Base-by-base conservation (phyloP, 2,888 invertebrate genomes). In the Merodon equestris region DNA sequence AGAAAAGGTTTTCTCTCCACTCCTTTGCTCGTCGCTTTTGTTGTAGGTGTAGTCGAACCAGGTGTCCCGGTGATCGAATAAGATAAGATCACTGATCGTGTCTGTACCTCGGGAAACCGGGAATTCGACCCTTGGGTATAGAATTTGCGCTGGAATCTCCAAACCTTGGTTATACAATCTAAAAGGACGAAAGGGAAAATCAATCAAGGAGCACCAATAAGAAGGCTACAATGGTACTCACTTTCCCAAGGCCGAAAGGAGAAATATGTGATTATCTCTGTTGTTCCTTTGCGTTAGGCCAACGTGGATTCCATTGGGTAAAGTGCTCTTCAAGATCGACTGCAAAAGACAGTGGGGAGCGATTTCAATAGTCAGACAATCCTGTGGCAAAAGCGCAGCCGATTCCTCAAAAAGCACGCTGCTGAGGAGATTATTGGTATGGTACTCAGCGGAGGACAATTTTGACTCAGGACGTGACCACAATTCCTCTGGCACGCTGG, bases 71-170 rank as follows among this genome's bases (percentile, higher is more conserved):
- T 97, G 97, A 82, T 97, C 94, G 97, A 97, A 97, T 82, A 92
- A 91, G 9, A 97, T 91, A 4, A 94, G 88, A 9, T 95, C 93
- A 0, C 95, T 91, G 48, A 97, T 90, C 92, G 95, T 94, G 0
- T 95, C 94, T 0, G 97, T 97, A 1, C 94, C 94, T 56, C 93
- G 91, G 0, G 96, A 94, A 0, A 97, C 97, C 0, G 97, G 97
- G 87, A 92, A 95, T 54, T 91, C 85, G 0, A 95, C 90, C 17
- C 90, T 87, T 0, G 96, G 94, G 87, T 95, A 97, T 36, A 97
- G 89, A 68, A 92, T 92, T 1, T 93, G 90, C 1, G 96, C 86
- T 81, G 93, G 91, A 0, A 95, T 92, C 84, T 94, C 93, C 63
- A 94, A 84, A 0, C 97, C 97, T 17, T 91, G 90, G 77, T 92